Percentiles rank a stretch among this genome's conserved stretches.
Evolutionary conservation across 2,797 vertebrate species (phyloP).

Genomic region (Pseudochromis fuscus): DNA sequence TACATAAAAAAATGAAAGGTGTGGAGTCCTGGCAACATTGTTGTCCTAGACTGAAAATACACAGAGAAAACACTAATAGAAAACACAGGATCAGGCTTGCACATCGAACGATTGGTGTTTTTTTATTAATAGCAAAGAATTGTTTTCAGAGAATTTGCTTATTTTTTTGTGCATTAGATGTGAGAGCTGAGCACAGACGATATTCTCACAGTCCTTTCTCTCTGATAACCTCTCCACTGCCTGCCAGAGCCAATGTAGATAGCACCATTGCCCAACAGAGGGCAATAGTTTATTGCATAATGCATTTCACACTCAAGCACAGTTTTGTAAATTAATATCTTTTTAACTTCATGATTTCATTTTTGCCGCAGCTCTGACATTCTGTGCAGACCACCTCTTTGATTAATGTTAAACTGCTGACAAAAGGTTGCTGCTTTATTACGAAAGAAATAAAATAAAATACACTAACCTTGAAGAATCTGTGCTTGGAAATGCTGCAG

Average conservation of each 20-base stretch:
- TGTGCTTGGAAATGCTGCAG: constrained; percentile 35
- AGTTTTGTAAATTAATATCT: constrained; percentile 62
- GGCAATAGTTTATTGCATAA: constrained; percentile 88
- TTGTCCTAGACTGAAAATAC: constrained; percentile 74
- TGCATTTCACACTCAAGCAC: constrained; percentile 53
- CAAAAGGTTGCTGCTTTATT: constrained; percentile 42
- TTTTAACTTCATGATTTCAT: constrained; percentile 48
- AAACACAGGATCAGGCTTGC: constrained; percentile 20
- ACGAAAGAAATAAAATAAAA: too few species aligned
- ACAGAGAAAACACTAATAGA: constrained; percentile 51
- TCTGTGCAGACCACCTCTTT: constrained; percentile 31
- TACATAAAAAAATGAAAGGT: constrained; percentile 83
- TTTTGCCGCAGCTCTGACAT: constrained; percentile 36
- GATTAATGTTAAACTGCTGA: constrained; percentile 41
- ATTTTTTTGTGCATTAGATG: constrained; percentile 17
- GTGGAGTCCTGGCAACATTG: constrained; percentile 79
- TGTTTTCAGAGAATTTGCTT: constrained; percentile 16
- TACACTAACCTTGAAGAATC: constrained; percentile 46
- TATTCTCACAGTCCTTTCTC: constrained; percentile 33
- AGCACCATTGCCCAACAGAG: constrained; percentile 84
- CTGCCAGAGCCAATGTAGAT: constrained; percentile 77
- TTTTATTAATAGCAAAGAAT: constrained; percentile 37
- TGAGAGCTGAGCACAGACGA: constrained; percentile 10
- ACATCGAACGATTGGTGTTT: constrained; percentile 44
- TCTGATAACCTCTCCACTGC: constrained; percentile 57